These are phyloP conservation scores for Drosophila cyrtoloma DNA, from an alignment of 2,888 invertebrate species.

Conservation along the genomic window DNA sequence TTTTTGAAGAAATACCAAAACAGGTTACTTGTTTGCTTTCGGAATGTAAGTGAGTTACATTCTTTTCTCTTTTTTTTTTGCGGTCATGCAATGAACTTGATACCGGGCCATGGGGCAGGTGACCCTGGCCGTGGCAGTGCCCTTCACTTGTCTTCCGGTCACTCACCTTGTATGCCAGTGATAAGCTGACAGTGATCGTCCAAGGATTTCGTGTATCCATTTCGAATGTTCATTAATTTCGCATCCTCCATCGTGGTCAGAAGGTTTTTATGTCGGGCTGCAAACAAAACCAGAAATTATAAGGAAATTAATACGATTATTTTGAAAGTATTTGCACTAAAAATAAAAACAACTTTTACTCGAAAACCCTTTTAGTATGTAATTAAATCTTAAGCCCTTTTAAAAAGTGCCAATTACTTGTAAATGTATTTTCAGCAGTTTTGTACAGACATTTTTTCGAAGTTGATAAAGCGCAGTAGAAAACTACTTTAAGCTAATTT, in stretches of 20 bases:
- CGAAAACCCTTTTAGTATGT: background rate
- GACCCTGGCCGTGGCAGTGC: slow-evolving; percentile 27
- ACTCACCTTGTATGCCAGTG: slow-evolving; percentile 68
- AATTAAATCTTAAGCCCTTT: background rate
- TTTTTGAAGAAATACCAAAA: slow-evolving; percentile 34
- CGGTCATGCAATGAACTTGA: slow-evolving; percentile 22
- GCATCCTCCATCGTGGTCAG: slow-evolving; percentile 61
- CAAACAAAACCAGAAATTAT: background rate
- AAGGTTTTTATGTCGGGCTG: slow-evolving; percentile 25
- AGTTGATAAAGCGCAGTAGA: background rate
- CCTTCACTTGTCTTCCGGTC: slow-evolving; percentile 8
- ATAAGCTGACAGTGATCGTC: slow-evolving; percentile 74
- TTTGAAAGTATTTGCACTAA: background rate
- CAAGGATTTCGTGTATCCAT: slow-evolving; percentile 66
- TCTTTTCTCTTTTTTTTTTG: slow-evolving; percentile 8
- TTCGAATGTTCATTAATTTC: slow-evolving; percentile 70
- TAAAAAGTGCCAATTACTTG: background rate
- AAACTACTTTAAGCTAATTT: background rate
- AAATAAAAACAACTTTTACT: background rate
- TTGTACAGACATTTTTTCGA: background rate
- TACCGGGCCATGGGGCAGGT: slow-evolving; percentile 4
- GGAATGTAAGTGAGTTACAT: background rate
- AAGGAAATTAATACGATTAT: background rate
- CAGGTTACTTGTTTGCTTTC: slow-evolving; percentile 28
- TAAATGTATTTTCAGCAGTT: background rate